Evolutionary conservation across 2,888 invertebrate genomes (phyloP), one percentile per base, ranked within the genome.

Genomic region (Rhingia rostrata): DNA sequence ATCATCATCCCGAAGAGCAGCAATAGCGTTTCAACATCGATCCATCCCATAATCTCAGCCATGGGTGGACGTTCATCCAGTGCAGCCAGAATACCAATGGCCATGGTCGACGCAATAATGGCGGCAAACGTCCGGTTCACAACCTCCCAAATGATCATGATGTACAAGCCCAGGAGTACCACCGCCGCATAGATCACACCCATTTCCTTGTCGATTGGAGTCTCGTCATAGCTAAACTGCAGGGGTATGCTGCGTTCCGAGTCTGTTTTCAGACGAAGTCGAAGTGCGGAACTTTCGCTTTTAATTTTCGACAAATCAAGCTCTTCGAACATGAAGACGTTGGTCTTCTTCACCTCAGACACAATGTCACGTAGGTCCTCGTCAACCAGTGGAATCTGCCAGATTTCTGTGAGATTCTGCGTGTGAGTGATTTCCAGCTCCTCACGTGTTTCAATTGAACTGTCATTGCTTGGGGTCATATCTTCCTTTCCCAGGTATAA

Each of bases 1-100:
- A 95, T 93, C 96, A 96, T 96, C 96, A 96, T 96, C 1, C 95
- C 95, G 87, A 95, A 95, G 0, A 95, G 90, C 58, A 95, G 88
- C 37, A 95, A 89, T 33, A 95, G 88, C 0, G 95, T 95, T 88
- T 95, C 95, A 45, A 95, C 92, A 89, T 96, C 95, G 43, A 96
- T 93, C 96, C 96, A 96, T 0, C 94, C 93, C 86, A 96, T 93
- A 1, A 96, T 92, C 4, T 94, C 94, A 9, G 92, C 91, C 92
- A 95, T 93, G 0, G 94, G 93, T 2, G 96, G 96, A 67, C 95
- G 92, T 91, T 95, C 94, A 87, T 95, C 94, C 58, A 95, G 90
- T 0, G 93, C 93, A 0, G 96, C 94, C 81, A 96, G 89, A 60
- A 95, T 94, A 30, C 95, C 95, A 45, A 96, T 92, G 0, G 95